Percentiles rank a stretch among this genome's conserved stretches.
These are phyloP conservation scores for Alcis repandata DNA, from an alignment of 2,888 invertebrate species.

Conservation along the genomic window DNA sequence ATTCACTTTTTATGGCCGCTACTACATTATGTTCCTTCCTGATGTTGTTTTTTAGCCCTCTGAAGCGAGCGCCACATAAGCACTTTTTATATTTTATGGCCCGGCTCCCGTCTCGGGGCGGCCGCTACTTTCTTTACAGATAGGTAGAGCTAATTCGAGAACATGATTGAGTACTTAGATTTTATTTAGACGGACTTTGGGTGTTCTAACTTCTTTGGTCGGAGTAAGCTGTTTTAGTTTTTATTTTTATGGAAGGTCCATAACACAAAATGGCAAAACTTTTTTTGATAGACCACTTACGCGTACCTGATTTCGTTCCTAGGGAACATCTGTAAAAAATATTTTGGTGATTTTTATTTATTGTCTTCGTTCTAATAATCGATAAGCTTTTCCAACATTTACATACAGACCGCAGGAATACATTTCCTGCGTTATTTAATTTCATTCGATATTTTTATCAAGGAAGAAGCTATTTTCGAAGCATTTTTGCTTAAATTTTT, in stretches of 20 bases:
- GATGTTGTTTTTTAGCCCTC: conserved; percentile 79
- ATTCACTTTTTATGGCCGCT: conserved; percentile 83
- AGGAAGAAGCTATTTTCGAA: background rate
- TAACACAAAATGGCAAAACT: no score
- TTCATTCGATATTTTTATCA: background rate
- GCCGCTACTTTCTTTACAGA: conserved; percentile 71
- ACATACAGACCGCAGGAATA: no score
- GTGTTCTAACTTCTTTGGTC: no score
- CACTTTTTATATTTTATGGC: conserved; percentile 83
- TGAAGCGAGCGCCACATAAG: conserved; percentile 80
- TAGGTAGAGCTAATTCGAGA: conserved; percentile 70
- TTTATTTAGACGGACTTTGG: conserved; percentile 4
- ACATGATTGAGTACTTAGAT: conserved; percentile 47
- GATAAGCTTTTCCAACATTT: no score
- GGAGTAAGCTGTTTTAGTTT: no score
- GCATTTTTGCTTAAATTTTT: background rate
- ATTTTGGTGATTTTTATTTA: no score
- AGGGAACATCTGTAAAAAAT: no score
- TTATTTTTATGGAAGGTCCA: no score
- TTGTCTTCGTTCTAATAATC: no score
- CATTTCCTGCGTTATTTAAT: no score
- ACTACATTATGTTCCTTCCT: conserved; percentile 84
- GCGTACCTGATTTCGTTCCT: no score
- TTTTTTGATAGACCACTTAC: no score
- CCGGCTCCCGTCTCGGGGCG: conserved; percentile 70